Evolutionary conservation across 2,797 vertebrate species (phyloP).

Genomic region (Schizopygopsis pylzovi): DNA sequence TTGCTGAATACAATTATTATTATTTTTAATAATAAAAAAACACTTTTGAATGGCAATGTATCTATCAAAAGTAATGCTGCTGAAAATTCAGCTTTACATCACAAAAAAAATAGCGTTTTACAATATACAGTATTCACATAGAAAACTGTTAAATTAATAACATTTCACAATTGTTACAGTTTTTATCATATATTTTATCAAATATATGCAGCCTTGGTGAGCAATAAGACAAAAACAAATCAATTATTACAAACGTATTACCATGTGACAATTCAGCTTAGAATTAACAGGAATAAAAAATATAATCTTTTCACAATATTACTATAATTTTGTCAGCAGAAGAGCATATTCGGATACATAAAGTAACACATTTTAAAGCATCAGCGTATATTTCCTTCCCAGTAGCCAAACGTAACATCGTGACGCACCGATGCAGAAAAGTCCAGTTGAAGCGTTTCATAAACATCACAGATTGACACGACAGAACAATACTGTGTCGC

Average conservation of each 20-base stretch:
- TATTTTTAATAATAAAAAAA: background rate
- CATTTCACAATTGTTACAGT: background rate
- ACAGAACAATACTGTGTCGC: background rate
- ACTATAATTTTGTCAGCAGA: background rate
- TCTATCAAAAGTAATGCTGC: background rate
- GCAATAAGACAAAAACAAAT: background rate
- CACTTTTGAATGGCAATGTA: background rate
- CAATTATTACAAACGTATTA: background rate
- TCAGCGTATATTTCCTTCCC: background rate
- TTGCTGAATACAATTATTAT: background rate
- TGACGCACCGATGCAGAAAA: background rate
- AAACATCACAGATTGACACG: background rate
- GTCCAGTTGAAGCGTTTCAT: background rate
- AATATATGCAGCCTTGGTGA: background rate
- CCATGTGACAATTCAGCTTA: background rate
- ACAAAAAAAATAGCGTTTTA: background rate
- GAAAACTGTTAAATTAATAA: background rate
- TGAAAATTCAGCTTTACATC: background rate
- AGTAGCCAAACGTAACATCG: background rate
- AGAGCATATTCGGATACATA: background rate
- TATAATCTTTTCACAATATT: background rate
- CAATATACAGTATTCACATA: background rate
- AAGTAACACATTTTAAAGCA: background rate
- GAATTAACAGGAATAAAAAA: background rate
- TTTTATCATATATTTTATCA: background rate